Base-by-base conservation (phyloP, 2,888 invertebrate genomes). In the Chydorus sphaericus region DNA sequence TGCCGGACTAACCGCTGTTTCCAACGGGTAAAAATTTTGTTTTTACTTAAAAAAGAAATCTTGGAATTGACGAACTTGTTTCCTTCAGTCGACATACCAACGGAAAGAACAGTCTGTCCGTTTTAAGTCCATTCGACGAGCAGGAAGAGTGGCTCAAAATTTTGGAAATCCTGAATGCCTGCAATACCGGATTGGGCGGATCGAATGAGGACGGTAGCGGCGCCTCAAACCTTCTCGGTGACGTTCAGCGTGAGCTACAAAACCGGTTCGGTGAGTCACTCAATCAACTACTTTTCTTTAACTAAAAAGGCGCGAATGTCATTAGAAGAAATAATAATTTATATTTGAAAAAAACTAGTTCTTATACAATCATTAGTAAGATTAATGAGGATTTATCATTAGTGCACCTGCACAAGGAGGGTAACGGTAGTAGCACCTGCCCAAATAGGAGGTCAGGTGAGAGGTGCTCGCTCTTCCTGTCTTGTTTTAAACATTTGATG, bases 91-190 rank as follows among this genome's bases (percentile, higher is more conserved):
- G n/a, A n/a, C n/a, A n/a, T n/a, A n/a, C n/a, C n/a, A n/a, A n/a
- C n/a, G n/a, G n/a, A n/a, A n/a, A 48, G 16, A 54, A 26, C 20
- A 61, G 57, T 28, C 70, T 75, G 60, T 75, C 77, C 56, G 77
- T 87, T 62, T 77, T 91, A 63, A 89, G 88, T 67, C 89, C 90
- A 3, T 90, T 90, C 70, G 89, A 92, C 73, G 91, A 92, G 68
- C 82, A 87, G 72, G 90, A 91, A 72, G 93, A 94, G 73, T 93
- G 94, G 89, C 89, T 89, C 26, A 89, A 92, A 73, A 92, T 94
- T 65, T 88, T 89, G 50, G 90, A 92, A 72, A 93, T 93, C 65
- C 88, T 94, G 83, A 90, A 90, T 44, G 88, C 90, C 2, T 89
- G 94, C 67, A 91, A 92, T 59, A 86, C 85, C 61, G 85, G 85